phyloP scores from a whole-genome alignment of 2,797 vertebrate species.

The Manis javanica region DNA sequence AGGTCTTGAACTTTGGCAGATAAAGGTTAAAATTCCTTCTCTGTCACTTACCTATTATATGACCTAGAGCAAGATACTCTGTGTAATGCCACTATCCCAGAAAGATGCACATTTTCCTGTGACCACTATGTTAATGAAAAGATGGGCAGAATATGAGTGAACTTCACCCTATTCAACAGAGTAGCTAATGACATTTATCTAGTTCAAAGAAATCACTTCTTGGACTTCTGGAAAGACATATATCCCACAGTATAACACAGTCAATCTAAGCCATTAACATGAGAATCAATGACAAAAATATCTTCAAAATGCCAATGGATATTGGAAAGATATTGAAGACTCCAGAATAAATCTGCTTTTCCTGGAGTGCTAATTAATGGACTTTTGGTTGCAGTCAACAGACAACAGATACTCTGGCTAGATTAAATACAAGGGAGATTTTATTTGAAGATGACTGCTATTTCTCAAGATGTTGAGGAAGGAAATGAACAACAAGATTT shows the following conservation, averaged over 20 bases:
- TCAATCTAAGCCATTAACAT: constrained; percentile 43
- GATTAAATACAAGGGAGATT: constrained; percentile 6
- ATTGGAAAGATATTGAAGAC: constrained; percentile 17
- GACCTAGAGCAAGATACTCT: neutral
- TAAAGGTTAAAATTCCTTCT: neutral
- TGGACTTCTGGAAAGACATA: constrained; percentile 38
- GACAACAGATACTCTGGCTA: constrained; percentile 35
- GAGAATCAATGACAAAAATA: constrained; percentile 48
- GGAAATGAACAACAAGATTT: constrained; percentile 20
- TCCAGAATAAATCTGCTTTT: constrained; percentile 47
- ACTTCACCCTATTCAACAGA: neutral
- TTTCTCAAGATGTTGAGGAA: constrained; percentile 41
- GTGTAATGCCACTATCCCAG: neutral
- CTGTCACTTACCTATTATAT: neutral
- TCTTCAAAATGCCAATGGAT: constrained; percentile 48
- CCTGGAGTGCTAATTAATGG: constrained; percentile 43
- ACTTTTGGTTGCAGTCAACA: constrained; percentile 34
- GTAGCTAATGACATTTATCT: constrained; percentile 1
- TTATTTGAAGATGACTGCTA: neutral
- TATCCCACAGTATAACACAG: neutral
- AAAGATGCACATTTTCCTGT: neutral
- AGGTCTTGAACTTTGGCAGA: neutral
- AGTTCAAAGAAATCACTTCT: constrained; percentile 39
- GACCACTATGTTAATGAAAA: neutral
- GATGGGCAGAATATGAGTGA: neutral